phyloP scores from a whole-genome alignment of 2,888 invertebrate species.

The Nymphalis c-album region DNA sequence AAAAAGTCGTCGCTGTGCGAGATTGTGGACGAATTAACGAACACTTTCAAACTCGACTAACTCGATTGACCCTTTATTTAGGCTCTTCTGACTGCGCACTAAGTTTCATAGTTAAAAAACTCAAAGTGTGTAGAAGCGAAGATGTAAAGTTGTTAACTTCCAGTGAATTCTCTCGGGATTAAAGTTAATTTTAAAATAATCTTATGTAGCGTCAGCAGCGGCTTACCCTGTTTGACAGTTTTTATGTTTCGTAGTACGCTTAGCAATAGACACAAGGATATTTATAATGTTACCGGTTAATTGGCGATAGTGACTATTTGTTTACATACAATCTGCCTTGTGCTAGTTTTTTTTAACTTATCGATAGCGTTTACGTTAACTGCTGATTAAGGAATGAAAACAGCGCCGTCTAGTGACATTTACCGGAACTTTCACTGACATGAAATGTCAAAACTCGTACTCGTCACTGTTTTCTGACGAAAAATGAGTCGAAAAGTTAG shows the following conservation, averaged over 20 bases:
- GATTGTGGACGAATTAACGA: slow-evolving; percentile 35
- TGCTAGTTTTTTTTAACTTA: too few species aligned
- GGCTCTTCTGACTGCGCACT: slow-evolving; percentile 21
- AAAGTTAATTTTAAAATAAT: slow-evolving; percentile 24
- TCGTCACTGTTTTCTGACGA: too few species aligned
- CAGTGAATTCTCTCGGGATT: slow-evolving; percentile 29
- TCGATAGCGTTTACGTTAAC: too few species aligned
- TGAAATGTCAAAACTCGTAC: too few species aligned
- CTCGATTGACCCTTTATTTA: slow-evolving; percentile 11
- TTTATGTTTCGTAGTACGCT: background rate
- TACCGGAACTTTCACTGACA: too few species aligned
- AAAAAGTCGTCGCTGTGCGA: slow-evolving; percentile 60
- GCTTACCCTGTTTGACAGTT: background rate
- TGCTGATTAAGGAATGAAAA: too few species aligned
- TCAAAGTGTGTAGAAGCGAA: background rate
- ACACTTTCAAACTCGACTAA: slow-evolving; percentile 7
- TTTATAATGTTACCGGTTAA: background rate
- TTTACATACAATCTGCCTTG: too few species aligned
- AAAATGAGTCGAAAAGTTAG: too few species aligned
- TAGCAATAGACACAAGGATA: background rate
- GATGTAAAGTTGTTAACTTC: slow-evolving; percentile 18
- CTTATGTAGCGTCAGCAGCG: background rate
- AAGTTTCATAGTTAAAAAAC: slow-evolving; percentile 18
- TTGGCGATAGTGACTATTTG: too few species aligned
- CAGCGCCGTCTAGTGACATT: too few species aligned